Conservation (phyloP, 2,797 vertebrate genomes). For the Trematomus bernacchii region DNA sequence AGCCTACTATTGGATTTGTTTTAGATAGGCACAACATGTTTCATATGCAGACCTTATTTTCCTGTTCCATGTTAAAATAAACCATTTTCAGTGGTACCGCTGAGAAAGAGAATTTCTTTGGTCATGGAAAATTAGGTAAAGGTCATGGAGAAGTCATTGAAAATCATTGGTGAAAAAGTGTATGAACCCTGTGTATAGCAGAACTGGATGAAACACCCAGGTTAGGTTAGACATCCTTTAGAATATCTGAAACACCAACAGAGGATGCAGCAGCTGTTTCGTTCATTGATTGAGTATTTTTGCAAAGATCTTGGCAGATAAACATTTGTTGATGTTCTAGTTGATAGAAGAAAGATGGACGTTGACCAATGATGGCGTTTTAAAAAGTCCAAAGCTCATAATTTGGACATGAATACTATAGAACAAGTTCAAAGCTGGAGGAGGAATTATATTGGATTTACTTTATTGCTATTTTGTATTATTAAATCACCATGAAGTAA, state of each 20-base stretch:
- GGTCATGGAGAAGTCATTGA: no score
- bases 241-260: background rate
- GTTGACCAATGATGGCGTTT: background rate
- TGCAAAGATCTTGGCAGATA: background rate
- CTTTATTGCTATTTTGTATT: background rate
- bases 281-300: background rate
- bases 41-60: no score
- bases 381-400: background rate
- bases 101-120: no score
- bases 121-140: no score
- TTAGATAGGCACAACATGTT: no score
- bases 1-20: no score
- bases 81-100: no score
- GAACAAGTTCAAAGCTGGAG: background rate
- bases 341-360: background rate
- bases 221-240: background rate
- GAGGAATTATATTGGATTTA: background rate
- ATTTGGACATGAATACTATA: background rate
- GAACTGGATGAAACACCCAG: background rate
- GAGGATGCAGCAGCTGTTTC: background rate
- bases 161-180: no score
- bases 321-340: no score
- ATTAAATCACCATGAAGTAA: background rate
- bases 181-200: no score
- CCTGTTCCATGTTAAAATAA: no score